Percentiles rank a stretch among this genome's conserved stretches.
Conservation (phyloP, 2,113 vertebrate genomes). For the Hippopotamus amphibius region DNA sequence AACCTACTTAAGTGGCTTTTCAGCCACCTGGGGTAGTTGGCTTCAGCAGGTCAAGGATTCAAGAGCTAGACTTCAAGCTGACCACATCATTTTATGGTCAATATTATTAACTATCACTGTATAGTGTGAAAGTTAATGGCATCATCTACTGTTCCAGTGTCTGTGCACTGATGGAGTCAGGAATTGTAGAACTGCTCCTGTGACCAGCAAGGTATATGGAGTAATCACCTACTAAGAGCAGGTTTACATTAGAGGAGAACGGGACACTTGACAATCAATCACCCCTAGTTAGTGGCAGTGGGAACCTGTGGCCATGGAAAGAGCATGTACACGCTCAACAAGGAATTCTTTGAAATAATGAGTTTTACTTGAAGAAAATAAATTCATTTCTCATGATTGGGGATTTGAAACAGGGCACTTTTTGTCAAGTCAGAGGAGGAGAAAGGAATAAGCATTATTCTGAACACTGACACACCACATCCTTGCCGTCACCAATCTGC, state of each 20-base stretch:
- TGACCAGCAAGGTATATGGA: neutral
- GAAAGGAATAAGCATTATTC: neutral
- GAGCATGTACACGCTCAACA: neutral
- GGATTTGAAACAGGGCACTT: neutral
- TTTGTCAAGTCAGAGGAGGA: neutral
- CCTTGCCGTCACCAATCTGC: neutral
- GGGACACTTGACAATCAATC: neutral
- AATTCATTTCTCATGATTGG: neutral
- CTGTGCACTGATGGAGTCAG: neutral
- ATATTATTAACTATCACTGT: neutral
- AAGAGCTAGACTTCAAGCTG: neutral
- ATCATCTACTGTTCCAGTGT: neutral
- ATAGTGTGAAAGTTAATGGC: neutral
- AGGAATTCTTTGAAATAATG: neutral
- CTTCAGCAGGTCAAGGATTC: neutral
- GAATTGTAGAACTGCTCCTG: neutral
- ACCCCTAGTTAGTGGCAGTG: accelerated
- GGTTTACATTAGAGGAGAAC: neutral
- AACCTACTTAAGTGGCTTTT: neutral
- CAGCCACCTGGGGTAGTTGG: neutral
- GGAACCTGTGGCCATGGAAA: neutral
- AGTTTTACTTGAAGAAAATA: neutral
- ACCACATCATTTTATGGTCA: neutral
- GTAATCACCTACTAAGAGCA: neutral
- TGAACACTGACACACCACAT: neutral